These are phyloP conservation scores for Delphinus delphis DNA, from an alignment of 2,113 vertebrate genomes.

Conservation along the genomic window DNA sequence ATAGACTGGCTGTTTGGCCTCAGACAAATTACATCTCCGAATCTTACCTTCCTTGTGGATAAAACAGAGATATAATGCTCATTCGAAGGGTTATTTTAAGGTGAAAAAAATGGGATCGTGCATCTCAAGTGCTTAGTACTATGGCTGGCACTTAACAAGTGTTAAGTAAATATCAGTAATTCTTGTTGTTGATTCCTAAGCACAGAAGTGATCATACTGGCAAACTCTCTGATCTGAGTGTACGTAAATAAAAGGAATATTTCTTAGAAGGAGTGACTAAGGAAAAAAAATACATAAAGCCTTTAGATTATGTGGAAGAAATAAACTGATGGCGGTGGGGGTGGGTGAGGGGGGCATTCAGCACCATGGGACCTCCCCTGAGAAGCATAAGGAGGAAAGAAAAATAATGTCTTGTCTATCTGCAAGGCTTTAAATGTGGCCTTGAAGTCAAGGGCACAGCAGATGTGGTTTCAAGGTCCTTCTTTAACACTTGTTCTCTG, in stretches of 20 bases:
- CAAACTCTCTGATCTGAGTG: neutral
- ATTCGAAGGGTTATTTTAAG: neutral
- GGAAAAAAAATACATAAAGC: neutral
- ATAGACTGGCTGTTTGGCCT: neutral
- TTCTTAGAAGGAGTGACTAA: neutral
- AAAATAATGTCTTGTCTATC: neutral
- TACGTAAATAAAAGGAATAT: neutral
- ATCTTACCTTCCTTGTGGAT: neutral
- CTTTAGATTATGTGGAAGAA: neutral
- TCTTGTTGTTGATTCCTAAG: neutral
- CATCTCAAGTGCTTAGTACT: neutral
- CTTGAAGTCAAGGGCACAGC: conserved; percentile 35
- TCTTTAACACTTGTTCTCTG: neutral
- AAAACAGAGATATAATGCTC: neutral
- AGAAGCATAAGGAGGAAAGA: neutral
- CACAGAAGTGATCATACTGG: neutral
- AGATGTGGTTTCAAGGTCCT: neutral
- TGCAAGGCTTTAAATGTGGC: neutral
- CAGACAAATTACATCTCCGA: neutral
- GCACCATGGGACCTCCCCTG: neutral
- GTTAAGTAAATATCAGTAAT: neutral
- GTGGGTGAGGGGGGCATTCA: neutral
- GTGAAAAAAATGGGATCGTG: neutral
- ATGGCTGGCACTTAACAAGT: neutral
- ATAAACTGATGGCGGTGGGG: neutral